Conservation (phyloP, 2,888 invertebrate genomes). For the Cheilosia grossa region DNA sequence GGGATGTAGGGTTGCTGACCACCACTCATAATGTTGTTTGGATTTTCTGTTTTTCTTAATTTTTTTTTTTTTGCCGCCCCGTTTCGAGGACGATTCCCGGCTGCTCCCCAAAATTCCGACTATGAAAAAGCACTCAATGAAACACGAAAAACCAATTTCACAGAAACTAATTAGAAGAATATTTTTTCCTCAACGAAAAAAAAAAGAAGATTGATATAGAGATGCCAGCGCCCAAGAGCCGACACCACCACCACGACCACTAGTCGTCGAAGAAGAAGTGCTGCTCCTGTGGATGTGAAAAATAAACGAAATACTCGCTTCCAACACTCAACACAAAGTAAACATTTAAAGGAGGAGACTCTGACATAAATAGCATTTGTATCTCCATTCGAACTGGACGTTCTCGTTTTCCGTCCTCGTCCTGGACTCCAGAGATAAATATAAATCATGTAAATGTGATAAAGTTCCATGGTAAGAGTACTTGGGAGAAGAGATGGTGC, state of each 20-base stretch:
- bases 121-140: slow-evolving; percentile 62
- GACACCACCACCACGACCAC: background rate
- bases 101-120: slow-evolving; percentile 8
- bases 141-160: slow-evolving; percentile 69
- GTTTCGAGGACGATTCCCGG: background rate
- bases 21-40: slow-evolving; percentile 26
- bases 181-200: slow-evolving; percentile 31
- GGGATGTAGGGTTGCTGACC: slow-evolving; percentile 9
- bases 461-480: slow-evolving; percentile 55
- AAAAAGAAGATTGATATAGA: slow-evolving; percentile 19
- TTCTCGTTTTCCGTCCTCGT: slow-evolving; percentile 9
- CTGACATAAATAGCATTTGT: slow-evolving; percentile 65
- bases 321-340: slow-evolving; percentile 53
- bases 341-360: slow-evolving; percentile 57
- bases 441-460: slow-evolving; percentile 73
- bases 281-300: background rate
- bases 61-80: background rate
- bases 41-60: background rate
- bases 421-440: slow-evolving; percentile 42
- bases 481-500: background rate
- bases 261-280: background rate
- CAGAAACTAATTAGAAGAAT: slow-evolving; percentile 72
- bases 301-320: slow-evolving; percentile 5
- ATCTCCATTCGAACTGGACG: slow-evolving; percentile 33
- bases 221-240: slow-evolving; percentile 12